A percentile compares a stretch with the other conserved stretches of the same genome.
These are phyloP conservation scores for Pelecanoides urinatrix DNA, from an alignment of 2,113 vertebrate genomes.

Conservation along the genomic window DNA sequence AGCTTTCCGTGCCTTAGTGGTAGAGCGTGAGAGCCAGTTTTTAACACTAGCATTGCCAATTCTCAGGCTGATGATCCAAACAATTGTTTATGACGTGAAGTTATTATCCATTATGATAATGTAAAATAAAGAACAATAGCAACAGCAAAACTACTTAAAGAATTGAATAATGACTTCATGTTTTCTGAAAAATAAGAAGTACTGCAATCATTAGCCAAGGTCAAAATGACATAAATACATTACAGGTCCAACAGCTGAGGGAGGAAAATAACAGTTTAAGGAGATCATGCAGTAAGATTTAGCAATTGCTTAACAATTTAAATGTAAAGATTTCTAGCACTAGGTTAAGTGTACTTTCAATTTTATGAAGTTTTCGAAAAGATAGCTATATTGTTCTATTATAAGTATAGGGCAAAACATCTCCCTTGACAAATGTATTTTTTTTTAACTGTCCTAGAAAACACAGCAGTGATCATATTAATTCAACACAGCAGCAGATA, in stretches of 20 bases:
- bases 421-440: not conserved
- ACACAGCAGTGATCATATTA: not conserved
- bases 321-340: not conserved
- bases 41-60: not conserved
- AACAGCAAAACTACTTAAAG: not conserved
- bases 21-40: not conserved
- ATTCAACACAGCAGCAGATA: not conserved
- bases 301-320: not conserved
- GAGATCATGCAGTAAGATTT: not conserved
- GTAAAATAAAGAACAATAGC: not conserved
- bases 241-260: not conserved
- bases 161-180: constrained; percentile 2
- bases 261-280: not conserved
- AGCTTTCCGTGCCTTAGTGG: not conserved
- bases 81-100: not conserved
- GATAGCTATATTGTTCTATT: not conserved
- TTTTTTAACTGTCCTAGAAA: not conserved
- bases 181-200: constrained; percentile 19
- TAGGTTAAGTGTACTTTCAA: not conserved
- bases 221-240: not conserved
- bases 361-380: not conserved
- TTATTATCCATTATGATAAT: not conserved
- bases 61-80: not conserved
- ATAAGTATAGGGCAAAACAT: not conserved
- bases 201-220: not conserved